Evolutionary conservation across 1,140 invertebrate species (phyloP), one percentile per base, ranked within the genome.

Genomic region (Apocrypta bakeri): DNA sequence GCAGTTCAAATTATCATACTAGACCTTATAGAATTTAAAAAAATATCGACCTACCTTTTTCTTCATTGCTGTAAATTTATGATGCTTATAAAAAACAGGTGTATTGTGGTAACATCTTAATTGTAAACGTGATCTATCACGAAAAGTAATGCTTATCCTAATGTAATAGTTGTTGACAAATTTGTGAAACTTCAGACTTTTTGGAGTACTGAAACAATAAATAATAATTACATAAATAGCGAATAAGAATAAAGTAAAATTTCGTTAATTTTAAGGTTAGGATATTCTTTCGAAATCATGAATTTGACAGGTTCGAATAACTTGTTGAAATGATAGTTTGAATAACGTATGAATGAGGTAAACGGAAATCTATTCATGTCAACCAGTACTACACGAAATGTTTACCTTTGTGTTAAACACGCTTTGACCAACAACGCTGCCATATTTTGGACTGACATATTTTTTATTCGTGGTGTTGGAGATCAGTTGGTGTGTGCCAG

Each of bases 91-190:
- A 79, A 78, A 79, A 33, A 76, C 9, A 24, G 85, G 72, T 2
- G 88, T 89, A 33, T 72, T 84, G 61, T 89, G 89, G 63, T 88
- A 90, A 81, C 61, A 82, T 73, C 81, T 84, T n/a, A 81, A 87
- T 79, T 86, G 83, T 17, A 84, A 79, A 17, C 81, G 84, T 17
- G 77, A 63, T 72, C 81, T 11, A 48, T 61, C 76, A 11, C 79
- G 76, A 31, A 42, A 24, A 3, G 68, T 63, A 80, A 37, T 68
- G 48, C 73, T 56, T n/a, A 56, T 56, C 83, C 86, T 80, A 9
- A 71, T 33, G 56, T 3, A 72, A 33, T 79, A 61, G 71, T 86
- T 17, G 40, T 83, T 81, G 8, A 8, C 27, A 25, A 85, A 73
- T 29, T 83, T 61, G 27, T 81, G 75, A 27, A 42, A 78, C 6